Evolutionary conservation across 2,888 invertebrate species (phyloP), one percentile per base, ranked within the genome.

Genomic region (Microctonus brassicae): DNA sequence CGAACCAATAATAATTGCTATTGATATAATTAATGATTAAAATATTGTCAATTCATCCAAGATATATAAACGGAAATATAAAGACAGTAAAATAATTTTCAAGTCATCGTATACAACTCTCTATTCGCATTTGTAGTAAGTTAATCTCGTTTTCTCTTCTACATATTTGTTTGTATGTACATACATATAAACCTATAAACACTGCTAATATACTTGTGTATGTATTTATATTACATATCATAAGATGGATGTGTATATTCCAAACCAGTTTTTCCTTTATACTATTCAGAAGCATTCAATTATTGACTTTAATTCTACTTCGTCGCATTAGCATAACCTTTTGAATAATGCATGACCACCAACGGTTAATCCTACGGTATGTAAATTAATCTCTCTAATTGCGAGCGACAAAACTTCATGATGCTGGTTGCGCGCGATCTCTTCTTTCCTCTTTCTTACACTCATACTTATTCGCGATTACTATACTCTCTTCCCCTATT

Each of bases 381-480:
- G 84, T 83, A 84, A 84, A 86, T 84, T 85, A 84, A 84, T 84
- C 81, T 77, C 82, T 82, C 83, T 84, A 86, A 86, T 86, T 86
- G 83, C 83, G 78, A 83, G 74, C 80, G 81, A 82, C 82, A 81
- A 82, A 83, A 79, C 81, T 78, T 76, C 71, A 76, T 73, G 76
- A 73, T 74, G 75, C 70, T 73, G 71, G 73, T 42, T 64, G 63
- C 47, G 47, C 53, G 52, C 60, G 66, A 67, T 71, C 71, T 52
- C 65, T 60, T 34, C 58, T 64, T 55, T 9, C 17, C 17, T 47
- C 20, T 17, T 47, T n/a, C 7, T 29, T 5, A 29, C 7, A 5
- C 7, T 29, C 29, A 29, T 29, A 29, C 29, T 29, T 29, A 47
- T 47, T 47, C 47, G 20, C 47, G 17, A 47, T 17, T 17, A 47